Evolutionary conservation across 2,888 invertebrate genomes (phyloP), one percentile per base, ranked within the genome.

Genomic region (Amorpha juglandis): DNA sequence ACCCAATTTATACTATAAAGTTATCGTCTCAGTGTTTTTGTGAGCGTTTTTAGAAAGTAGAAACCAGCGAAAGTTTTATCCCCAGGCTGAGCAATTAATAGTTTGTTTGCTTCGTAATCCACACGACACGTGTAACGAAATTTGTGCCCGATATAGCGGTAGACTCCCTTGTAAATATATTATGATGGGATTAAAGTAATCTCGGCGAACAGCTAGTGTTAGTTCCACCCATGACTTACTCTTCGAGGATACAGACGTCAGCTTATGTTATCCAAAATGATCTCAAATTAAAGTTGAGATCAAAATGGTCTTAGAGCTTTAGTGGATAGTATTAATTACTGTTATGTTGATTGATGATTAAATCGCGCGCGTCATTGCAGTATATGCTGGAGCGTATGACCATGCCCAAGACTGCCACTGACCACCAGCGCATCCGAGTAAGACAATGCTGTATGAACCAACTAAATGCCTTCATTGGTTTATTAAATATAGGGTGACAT

Each of bases 381-480:
- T 96, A 95, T 92, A 96, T 97, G 96, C 96, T 97, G 95, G 96
- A 97, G 95, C 96, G 96, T 95, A 96, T 96, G 96, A 96, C 96
- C 94, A 95, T 96, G 95, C 95, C 96, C 94, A 96, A 96, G 95
- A 95, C 95, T 95, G 95, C 95, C 95, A 96, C 96, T 95, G 95
- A 96, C 92, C 97, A 97, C 94, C 97, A 96, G 95, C 96, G 96
- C 94, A 96, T 97, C 95, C 96, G 97, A 96, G 98, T 98, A 97
- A 98, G 97, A 96, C 87, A 78, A 77, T 73, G 79, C 78, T 79
- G 74, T 71, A 75, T 72, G 71, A 72, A 71, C 70, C 72, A 75
- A 75, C 81, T 86, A 85, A 83, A 84, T 90, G 90, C 84, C 89
- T 88, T 81, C 86, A 87, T 86, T 85, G 70, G 71, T 64, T 27